Percentiles rank a stretch among this genome's conserved stretches.
phyloP scores from a whole-genome alignment of 1,140 invertebrate species.

The Drosophila kikkawai region DNA sequence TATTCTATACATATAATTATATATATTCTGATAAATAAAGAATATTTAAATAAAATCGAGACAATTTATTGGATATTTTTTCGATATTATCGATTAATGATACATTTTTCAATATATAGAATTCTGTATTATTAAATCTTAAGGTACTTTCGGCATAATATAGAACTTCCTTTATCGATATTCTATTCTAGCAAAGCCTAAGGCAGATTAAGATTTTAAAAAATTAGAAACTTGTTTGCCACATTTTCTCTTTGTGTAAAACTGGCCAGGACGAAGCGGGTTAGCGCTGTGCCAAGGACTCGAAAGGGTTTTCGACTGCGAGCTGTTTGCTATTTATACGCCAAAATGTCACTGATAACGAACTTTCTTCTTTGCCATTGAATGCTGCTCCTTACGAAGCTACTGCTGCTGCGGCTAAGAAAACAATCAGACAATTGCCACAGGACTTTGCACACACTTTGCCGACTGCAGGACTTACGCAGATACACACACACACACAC shows the following conservation, averaged over 20 bases:
- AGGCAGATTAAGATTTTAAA: background rate
- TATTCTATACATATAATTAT: background rate
- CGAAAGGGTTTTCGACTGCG: constrained; percentile 7
- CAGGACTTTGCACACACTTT: constrained; percentile 75
- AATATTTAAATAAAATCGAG: background rate
- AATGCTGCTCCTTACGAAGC: constrained; percentile 45
- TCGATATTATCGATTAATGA: too few species aligned
- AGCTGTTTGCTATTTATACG: constrained; percentile 63
- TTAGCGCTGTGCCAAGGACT: constrained; percentile 3
- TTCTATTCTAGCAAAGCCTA: background rate
- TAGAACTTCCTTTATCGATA: too few species aligned
- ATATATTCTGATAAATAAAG: too few species aligned
- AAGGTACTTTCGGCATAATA: background rate
- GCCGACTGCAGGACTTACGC: constrained; percentile 55
- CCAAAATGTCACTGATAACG: constrained; percentile 79
- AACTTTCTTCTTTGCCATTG: constrained; percentile 64
- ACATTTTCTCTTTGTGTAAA: constrained; percentile 15
- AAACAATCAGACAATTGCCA: constrained; percentile 82
- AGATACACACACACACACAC: constrained; percentile 23
- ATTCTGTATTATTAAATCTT: background rate
- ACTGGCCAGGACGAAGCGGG: constrained; percentile 9
- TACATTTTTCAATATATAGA: background rate
- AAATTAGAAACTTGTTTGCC: background rate
- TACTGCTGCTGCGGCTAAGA: constrained; percentile 68
- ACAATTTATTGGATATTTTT: background rate